Base-by-base conservation (phyloP, 2,797 vertebrate genomes). In the Gymnocypris eckloni region DNA sequence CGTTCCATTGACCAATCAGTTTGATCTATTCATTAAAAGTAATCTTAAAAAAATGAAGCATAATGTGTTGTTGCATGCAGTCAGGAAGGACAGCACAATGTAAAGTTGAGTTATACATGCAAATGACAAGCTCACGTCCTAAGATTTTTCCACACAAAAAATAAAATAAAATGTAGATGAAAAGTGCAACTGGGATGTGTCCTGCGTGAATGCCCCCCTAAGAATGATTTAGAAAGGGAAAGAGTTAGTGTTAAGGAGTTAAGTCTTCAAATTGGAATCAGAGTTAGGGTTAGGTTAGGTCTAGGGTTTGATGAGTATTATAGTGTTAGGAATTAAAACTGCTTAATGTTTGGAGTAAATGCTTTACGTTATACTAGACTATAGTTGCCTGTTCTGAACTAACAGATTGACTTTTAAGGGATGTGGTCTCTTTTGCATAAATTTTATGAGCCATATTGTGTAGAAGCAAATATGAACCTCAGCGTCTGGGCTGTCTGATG, bases 391-490 rank as follows among this genome's bases (percentile, higher is more conserved):
- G 73, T 86, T 86, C 61, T 45, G 10, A 86, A 69, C 72, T 82
- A 54, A 81, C 76, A 69, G 48, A 41, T 82, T 39, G 69, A 48
- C 39, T 50, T 61, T 61, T 61, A 75, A 71, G 64, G 71, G 76
- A 71, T 8, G 4, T 25, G 61, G 67, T 61, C 76, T 61, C 39
- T 56, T 79, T 72, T 52, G 45, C 59, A 76, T 83, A 41, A 52
- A 43, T 66, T 87, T 89, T 87, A 84, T 86, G 87, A 71, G 86
- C 90, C 87, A 89, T 91, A 89, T 85, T 59, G 79, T 83, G 79
- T 83, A 59, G 87, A 61, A 92, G 92, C 91, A 92, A 92, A 93
- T 89, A 90, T 85, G 64, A 87, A 83, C 90, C 90, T 91, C 90
- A 87, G 86, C 89, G 90, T 90, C 89, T 89, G 75, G 86, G 86